These are phyloP conservation scores for Neomorphus geoffroyi DNA, from an alignment of 2,797 vertebrate genomes.

Conservation along the genomic window DNA sequence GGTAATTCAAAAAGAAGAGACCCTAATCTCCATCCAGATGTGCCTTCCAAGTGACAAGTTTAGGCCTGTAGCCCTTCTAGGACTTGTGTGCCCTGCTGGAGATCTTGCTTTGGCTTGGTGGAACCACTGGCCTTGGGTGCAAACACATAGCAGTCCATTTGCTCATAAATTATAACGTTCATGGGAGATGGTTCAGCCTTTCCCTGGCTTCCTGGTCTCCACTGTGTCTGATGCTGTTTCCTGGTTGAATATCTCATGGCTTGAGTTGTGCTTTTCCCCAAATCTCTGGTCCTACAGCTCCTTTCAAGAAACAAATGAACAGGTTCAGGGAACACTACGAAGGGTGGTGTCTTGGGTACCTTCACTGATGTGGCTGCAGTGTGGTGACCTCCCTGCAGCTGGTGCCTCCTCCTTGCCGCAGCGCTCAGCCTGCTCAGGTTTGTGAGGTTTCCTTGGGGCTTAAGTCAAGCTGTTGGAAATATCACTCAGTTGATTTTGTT, in stretches of 20 bases:
- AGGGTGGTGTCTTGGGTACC: accelerated
- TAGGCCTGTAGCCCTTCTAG: not conserved
- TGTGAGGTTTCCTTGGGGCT: not conserved
- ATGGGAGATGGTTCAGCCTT: not conserved
- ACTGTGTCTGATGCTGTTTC: not conserved
- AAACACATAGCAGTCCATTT: no score
- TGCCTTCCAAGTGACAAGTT: not conserved
- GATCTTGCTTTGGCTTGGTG: not conserved
- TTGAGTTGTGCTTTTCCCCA: not conserved
- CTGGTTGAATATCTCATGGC: not conserved
- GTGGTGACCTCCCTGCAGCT: accelerated
- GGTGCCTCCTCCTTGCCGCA: accelerated
- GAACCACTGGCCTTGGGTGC: not conserved
- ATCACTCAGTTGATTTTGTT: not conserved
- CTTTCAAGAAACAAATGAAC: not conserved
- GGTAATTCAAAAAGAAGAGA: not conserved
- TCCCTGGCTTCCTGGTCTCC: not conserved
- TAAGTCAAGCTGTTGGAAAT: not conserved
- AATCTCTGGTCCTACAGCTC: not conserved
- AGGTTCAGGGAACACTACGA: not conserved
- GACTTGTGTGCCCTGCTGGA: not conserved
- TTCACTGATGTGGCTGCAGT: accelerated
- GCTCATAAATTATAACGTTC: not conserved
- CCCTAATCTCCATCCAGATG: not conserved
- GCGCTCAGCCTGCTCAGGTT: not conserved